These are phyloP conservation scores for Equus quagga DNA, from an alignment of 2,113 vertebrate species.

Conservation along the genomic window DNA sequence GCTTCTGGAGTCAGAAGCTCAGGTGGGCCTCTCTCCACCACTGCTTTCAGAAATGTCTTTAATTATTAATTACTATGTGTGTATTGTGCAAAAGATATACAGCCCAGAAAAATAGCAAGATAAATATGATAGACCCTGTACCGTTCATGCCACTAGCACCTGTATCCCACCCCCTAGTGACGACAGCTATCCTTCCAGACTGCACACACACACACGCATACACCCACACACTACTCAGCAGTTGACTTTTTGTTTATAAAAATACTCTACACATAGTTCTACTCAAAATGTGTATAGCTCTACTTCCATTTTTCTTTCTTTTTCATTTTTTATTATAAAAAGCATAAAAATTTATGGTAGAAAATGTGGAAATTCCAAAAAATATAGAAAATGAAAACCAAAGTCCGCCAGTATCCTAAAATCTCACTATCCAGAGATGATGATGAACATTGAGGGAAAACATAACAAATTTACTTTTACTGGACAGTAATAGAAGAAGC, in stretches of 20 bases:
- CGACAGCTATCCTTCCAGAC: neutral
- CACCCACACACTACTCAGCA: neutral
- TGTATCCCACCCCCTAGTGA: too few relatives aligned
- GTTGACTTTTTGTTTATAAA: neutral
- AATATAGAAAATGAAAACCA: neutral
- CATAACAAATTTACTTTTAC: neutral
- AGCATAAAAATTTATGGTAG: neutral
- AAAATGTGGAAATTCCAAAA: conserved; percentile 14
- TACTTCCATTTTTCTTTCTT: neutral
- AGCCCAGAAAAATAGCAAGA: neutral
- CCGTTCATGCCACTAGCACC: neutral
- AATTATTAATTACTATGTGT: neutral
- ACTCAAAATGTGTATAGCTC: neutral
- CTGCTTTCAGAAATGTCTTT: neutral
- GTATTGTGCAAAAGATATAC: neutral
- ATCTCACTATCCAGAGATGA: conserved; percentile 7
- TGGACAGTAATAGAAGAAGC: neutral
- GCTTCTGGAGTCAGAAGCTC: neutral
- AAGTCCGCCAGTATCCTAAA: neutral
- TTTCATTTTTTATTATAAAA: neutral
- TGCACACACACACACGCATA: neutral
- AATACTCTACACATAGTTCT: neutral
- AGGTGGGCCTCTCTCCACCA: neutral
- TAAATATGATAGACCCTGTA: neutral
- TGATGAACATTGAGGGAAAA: neutral